A percentile compares a stretch with the other conserved stretches of the same genome.
These are phyloP conservation scores for Tautogolabrus adspersus DNA, from an alignment of 2,113 vertebrate genomes.

Conservation along the genomic window DNA sequence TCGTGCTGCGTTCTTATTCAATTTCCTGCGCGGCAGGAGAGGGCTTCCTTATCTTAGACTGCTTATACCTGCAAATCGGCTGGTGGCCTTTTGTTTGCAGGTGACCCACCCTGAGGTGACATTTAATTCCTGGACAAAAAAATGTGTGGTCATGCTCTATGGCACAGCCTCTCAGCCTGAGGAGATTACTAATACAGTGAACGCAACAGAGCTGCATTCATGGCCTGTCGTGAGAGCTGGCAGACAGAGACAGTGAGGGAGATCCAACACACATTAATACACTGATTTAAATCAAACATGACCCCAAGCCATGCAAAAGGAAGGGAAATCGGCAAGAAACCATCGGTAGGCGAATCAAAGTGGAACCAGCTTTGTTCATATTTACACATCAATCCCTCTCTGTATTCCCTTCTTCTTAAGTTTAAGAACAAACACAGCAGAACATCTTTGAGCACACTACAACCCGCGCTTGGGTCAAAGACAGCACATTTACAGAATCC, in stretches of 20 bases:
- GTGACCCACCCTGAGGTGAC: conserved; percentile 81
- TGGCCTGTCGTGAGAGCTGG: conserved; percentile 47
- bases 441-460: not conserved
- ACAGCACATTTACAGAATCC: conserved; percentile 20
- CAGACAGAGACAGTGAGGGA: conserved; percentile 19
- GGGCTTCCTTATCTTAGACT: conserved; percentile 78
- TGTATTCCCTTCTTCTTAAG: not conserved
- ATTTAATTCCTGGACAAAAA: conserved; percentile 81
- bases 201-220: conserved; percentile 71
- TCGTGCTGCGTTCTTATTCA: conserved; percentile 72
- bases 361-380: conserved; percentile 35
- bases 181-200: conserved; percentile 77
- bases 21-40: conserved; percentile 80
- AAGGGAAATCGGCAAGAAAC: conserved; percentile 26
- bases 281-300: conserved; percentile 48
- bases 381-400: conserved; percentile 49
- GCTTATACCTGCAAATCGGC: conserved; percentile 83
- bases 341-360: conserved; percentile 24
- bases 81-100: conserved; percentile 82
- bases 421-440: not conserved
- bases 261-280: conserved; percentile 44
- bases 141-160: conserved; percentile 75
- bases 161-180: conserved; percentile 71
- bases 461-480: not conserved
- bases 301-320: conserved; percentile 27